Base-by-base conservation (phyloP, 2,113 vertebrate genomes). In the Thermophis baileyi region DNA sequence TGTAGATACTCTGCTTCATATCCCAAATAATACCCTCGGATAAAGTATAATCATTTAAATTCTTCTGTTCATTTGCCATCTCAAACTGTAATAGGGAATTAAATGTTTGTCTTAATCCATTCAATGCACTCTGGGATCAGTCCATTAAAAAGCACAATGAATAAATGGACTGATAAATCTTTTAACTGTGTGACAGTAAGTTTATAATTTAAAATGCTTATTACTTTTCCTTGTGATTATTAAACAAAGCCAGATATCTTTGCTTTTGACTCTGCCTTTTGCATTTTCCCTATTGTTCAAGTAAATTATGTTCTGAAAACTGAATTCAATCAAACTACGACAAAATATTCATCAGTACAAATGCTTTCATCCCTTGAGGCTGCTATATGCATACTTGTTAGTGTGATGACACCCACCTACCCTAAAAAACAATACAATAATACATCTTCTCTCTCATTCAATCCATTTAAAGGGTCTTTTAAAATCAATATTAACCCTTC, bases 81-180 rank as follows among this genome's bases (percentile, higher is more conserved):
- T 22, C 35, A 94, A 53, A 10, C 57, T 93, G 85, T 60, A 94
- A 92, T 35, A 94, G 93, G 69, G 25, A 94, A 91, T 90, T 25
- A 94, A 51, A 93, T 74, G 91, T 88, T 93, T 30, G 46, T 90
- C 88, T 95, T 92, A 90, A 16, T 87, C 55, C 90, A 87, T 92
- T 94, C 60, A 35, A 46, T 46, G 93, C 0, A 0, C 85, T 88
- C 90, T 88, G 86, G 94, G 88, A 92, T 89, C 69, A 91, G 30
- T 20, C 91, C 50, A 89, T 57, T 30, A 87, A 91, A 95, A 47
- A 3, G 8, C 10, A 94, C 47, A 94, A 94, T 60, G 88, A 95
- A 74, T 11, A 94, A 87, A 5, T 94, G 94, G 47, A 95, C 88
- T 92, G 86, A 94, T 87, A 93, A 96, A 87, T 87, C 46, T 55